These are phyloP conservation scores for Cotesia congregata DNA, from an alignment of 2,888 invertebrate species.

Conservation along the genomic window DNA sequence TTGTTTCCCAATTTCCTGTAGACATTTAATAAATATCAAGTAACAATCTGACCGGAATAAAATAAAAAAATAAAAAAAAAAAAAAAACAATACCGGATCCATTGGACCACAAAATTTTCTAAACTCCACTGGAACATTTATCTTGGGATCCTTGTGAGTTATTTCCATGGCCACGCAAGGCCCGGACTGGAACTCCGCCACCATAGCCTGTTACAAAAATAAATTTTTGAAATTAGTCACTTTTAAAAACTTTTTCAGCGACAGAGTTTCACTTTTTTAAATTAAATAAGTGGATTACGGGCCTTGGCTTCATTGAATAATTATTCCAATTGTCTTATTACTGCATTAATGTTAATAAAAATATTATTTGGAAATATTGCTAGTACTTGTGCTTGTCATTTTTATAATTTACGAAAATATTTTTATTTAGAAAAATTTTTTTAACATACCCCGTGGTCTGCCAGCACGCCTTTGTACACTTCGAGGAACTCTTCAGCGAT, in stretches of 20 bases:
- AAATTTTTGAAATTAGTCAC: slow-evolving; percentile 4
- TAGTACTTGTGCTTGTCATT: neutral
- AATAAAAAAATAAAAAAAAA: neutral
- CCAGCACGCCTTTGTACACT: slow-evolving; percentile 90
- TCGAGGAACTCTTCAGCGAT: slow-evolving; percentile 94
- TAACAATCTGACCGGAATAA: neutral
- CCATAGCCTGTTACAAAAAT: slow-evolving; percentile 78
- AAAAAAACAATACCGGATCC: slow-evolving; percentile 81
- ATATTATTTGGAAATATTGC: slow-evolving; percentile 25
- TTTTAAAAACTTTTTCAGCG: neutral
- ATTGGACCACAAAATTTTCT: slow-evolving; percentile 88
- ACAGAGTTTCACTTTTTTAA: neutral
- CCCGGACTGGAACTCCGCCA: slow-evolving; percentile 86
- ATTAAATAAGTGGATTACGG: neutral
- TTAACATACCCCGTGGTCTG: slow-evolving; percentile 78
- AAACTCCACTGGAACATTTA: slow-evolving; percentile 80
- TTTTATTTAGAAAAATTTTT: neutral
- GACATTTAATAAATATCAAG: slow-evolving; percentile 11
- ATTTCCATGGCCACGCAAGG: slow-evolving; percentile 90
- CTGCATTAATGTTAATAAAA: slow-evolving; percentile 20
- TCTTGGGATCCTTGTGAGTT: slow-evolving; percentile 71
- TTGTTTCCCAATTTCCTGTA: slow-evolving; percentile 87
- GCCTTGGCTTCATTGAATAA: slow-evolving; percentile 21
- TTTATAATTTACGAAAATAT: neutral
- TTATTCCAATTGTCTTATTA: neutral